Percentiles rank a stretch among this genome's conserved stretches.
Conservation (phyloP, 2,797 vertebrate genomes). For the Typhlichthys subterraneus region DNA sequence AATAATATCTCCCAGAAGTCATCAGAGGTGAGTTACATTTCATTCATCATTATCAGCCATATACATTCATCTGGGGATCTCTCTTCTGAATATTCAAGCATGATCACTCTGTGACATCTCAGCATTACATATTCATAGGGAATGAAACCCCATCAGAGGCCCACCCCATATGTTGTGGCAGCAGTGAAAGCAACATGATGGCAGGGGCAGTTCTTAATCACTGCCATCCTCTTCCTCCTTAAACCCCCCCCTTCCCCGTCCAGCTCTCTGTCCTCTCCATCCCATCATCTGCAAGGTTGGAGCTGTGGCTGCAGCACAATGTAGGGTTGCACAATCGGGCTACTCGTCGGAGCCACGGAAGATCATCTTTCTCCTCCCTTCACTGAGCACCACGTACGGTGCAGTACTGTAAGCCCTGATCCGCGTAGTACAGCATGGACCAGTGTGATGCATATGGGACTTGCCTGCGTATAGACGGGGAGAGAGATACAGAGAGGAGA, state of each 20-base stretch:
- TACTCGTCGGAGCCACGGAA: conserved; percentile 51
- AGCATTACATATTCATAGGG: too few species aligned
- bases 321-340: conserved; percentile 65
- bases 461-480: background rate
- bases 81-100: too few species aligned
- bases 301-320: conserved; percentile 57
- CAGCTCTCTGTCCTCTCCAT: conserved; percentile 56
- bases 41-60: too few species aligned
- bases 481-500: conserved; percentile 10
- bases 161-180: background rate
- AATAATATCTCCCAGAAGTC: too few species aligned
- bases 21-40: too few species aligned
- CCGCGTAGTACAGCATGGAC: conserved; percentile 12
- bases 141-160: too few species aligned
- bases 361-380: conserved; percentile 69
- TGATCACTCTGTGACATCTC: too few species aligned
- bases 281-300: conserved; percentile 37
- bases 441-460: background rate
- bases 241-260: conserved; percentile 17
- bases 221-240: conserved; percentile 18
- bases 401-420: conserved; percentile 19
- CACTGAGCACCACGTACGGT: conserved; percentile 18
- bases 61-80: too few species aligned
- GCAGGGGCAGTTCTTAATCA: conserved; percentile 52
- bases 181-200: background rate